Evolutionary conservation across 1,140 invertebrate species (phyloP).

Genomic region (Cotesia glomerata): DNA sequence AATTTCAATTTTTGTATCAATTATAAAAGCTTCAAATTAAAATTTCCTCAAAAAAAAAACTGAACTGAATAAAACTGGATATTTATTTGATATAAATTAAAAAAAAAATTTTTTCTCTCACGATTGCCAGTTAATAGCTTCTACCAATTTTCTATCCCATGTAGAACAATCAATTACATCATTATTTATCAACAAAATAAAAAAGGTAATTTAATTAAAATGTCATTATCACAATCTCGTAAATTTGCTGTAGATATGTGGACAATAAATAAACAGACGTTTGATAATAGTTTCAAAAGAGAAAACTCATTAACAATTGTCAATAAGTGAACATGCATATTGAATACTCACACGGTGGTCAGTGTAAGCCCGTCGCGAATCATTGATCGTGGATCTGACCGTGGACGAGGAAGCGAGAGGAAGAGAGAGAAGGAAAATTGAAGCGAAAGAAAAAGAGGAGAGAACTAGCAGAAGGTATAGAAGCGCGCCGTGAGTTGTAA

Average conservation of each 20-base stretch:
- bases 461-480: neutral
- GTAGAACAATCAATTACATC: too few species aligned
- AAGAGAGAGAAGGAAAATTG: constrained; percentile 32
- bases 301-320: neutral
- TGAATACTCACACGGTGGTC: neutral
- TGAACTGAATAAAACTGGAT: too few species aligned
- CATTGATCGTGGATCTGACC: neutral
- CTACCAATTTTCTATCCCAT: too few species aligned
- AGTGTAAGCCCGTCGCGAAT: neutral
- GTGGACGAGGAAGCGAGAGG: constrained; percentile 19
- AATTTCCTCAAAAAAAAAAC: too few species aligned
- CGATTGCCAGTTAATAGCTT: too few species aligned
- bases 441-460: constrained; percentile 40
- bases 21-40: too few species aligned
- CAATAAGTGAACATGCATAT: too few species aligned
- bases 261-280: neutral
- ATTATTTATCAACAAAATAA: neutral
- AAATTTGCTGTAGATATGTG: neutral
- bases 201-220: neutral
- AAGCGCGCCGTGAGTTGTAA: constrained; percentile 37
- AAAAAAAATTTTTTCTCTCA: too few species aligned
- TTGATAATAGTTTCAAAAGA: neutral
- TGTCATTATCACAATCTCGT: neutral
- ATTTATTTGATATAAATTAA: too few species aligned
- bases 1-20: too few species aligned